Evolutionary conservation across 2,888 invertebrate genomes (phyloP), one percentile per base, ranked within the genome.

Genomic region (Graphium colonna): DNA sequence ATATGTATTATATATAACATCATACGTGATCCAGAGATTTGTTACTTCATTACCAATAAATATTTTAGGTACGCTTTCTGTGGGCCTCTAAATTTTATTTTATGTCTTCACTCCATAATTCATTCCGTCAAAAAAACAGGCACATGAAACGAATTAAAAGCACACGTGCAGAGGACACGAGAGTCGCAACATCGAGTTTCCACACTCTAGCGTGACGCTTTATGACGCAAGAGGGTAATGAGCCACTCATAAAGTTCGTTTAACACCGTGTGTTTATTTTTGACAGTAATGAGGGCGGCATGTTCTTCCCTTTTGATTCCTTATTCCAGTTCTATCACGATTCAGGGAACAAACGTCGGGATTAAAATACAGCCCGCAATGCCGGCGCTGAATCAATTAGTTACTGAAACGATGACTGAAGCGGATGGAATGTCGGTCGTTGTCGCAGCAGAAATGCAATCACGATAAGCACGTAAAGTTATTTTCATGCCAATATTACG

Each of bases 361-460:
- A 47, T 52, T 52, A 41, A 52, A 46, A 52, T 52, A 42, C 33
- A 21, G 18, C 33, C 46, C 16, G 40, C 44, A 15, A 55, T 55
- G n/a, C 33, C 58, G 62, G 62, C 64, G 64, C 65, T 62, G 51
- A 41, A 43, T 61, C 63, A 67, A 67, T 68, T 68, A 67, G 57
- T 47, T 62, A 59, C 51, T 56, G 51, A 52, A 51, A 59, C 56
- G 56, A 62, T 63, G 60, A 61, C 56, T 40, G 51, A 28, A 54
- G 51, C 55, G 48, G 56, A 54, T 47, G 61, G 60, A 53, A 62
- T 60, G 60, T 57, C 60, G 47, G 53, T 39, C 8, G 15, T n/a
- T 49, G 43, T 53, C 49, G 49, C 43, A 38, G 31, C 38, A 49
- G 39, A 53, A 44, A 53, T 44, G 44, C 39, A 38, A n/a, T 8